Evolutionary conservation across 2,888 invertebrate species (phyloP).

Genomic region (Rotaria socialis): DNA sequence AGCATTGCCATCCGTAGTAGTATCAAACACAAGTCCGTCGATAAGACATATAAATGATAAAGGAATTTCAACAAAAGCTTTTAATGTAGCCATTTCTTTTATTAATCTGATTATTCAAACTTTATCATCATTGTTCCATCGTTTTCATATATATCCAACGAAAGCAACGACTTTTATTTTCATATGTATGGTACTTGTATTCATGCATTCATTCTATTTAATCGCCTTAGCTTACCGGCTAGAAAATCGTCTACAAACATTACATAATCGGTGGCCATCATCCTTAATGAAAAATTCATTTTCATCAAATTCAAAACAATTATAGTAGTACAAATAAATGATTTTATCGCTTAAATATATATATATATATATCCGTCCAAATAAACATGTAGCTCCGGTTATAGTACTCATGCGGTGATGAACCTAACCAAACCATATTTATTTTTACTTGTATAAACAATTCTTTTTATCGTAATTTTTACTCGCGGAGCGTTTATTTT

Average conservation of each 20-base stretch:
- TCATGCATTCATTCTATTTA: conserved; percentile 13
- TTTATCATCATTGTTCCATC: background rate
- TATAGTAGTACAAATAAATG: background rate
- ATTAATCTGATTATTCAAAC: background rate
- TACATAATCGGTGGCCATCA: background rate
- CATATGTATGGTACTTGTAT: background rate
- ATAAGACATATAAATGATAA: background rate
- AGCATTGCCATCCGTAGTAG: too few species aligned
- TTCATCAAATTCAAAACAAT: background rate
- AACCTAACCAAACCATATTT: background rate
- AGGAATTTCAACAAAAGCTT: background rate
- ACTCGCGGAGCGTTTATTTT: background rate
- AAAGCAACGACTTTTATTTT: background rate
- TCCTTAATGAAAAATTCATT: background rate
- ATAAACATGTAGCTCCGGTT: background rate
- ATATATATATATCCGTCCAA: background rate
- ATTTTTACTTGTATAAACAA: background rate
- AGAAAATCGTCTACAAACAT: background rate
- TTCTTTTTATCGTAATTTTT: background rate
- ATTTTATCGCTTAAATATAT: background rate
- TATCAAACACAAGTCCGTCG: background rate
- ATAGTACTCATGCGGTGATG: background rate
- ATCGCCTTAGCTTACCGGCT: background rate
- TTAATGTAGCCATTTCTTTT: background rate
- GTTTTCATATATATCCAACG: background rate